These are phyloP conservation scores for Sympetrum striolatum DNA, from an alignment of 2,888 invertebrate genomes.

Conservation along the genomic window DNA sequence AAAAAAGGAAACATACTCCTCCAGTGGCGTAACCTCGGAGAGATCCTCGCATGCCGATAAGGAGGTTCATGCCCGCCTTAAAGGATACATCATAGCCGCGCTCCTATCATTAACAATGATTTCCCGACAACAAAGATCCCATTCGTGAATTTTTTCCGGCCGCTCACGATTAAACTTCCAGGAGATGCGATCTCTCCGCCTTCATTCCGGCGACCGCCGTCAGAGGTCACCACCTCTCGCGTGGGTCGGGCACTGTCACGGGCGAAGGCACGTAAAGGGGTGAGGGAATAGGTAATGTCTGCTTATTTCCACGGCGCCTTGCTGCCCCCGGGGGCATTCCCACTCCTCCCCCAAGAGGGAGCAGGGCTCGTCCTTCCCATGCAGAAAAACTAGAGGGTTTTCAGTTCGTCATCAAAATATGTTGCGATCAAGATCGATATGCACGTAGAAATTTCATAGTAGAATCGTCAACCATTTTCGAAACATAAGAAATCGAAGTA, in stretches of 20 bases:
- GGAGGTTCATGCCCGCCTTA: neutral
- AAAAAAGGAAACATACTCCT: neutral
- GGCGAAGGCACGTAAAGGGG: neutral
- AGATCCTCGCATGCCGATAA: neutral
- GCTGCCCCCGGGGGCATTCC: neutral
- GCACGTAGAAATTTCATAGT: too few relatives aligned
- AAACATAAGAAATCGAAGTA: too few relatives aligned
- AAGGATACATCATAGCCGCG: neutral
- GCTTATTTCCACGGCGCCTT: neutral
- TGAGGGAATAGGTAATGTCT: neutral
- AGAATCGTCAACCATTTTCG: too few relatives aligned
- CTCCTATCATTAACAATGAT: conserved; percentile 2
- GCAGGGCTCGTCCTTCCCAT: too few relatives aligned
- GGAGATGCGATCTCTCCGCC: neutral
- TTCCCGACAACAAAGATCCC: neutral
- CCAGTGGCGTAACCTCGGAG: neutral
- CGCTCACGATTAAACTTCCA: neutral
- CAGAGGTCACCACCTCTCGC: conserved; percentile 7
- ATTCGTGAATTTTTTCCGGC: neutral
- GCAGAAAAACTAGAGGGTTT: too few relatives aligned
- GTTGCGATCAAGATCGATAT: too few relatives aligned
- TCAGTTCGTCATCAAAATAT: too few relatives aligned
- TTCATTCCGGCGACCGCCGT: neutral
- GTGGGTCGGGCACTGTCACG: conserved; percentile 3
- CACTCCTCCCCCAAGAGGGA: too few relatives aligned